Conservation (phyloP, 64 coral and sea anemone species). For the Actinia equina region DNA sequence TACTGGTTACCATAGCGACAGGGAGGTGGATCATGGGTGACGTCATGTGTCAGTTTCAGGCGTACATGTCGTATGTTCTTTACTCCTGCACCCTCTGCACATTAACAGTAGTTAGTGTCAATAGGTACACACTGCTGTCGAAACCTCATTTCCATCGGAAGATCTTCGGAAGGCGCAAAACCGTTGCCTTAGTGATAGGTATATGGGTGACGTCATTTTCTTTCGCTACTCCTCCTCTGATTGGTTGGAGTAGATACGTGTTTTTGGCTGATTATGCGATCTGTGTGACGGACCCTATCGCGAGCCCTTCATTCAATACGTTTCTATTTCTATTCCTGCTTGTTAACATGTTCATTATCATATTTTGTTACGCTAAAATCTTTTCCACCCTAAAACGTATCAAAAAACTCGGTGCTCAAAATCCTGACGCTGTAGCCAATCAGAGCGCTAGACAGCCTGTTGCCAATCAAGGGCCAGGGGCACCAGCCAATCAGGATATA, state of each 20-base stretch:
- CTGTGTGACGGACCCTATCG: not conserved
- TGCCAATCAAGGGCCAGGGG: not conserved
- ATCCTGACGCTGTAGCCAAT: not conserved
- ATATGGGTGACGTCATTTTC: not conserved
- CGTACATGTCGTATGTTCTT: not conserved
- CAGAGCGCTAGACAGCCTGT: not conserved
- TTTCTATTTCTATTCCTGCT: not conserved
- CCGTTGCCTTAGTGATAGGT: conserved; percentile 7
- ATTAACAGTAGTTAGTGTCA: not conserved
- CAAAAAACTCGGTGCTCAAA: not conserved
- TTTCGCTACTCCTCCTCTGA: not conserved
- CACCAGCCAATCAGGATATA: not conserved
- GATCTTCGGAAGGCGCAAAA: not conserved
- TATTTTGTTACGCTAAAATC: not conserved
- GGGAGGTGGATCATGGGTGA: not conserved
- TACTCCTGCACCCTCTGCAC: not conserved
- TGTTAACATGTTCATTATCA: not conserved
- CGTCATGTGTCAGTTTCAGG: conserved; percentile 2
- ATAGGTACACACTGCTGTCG: not conserved
- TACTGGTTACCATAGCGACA: not conserved
- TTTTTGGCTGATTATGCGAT: not conserved
- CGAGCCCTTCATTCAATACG: not conserved
- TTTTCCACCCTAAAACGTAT: not conserved
- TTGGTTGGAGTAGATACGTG: not conserved
- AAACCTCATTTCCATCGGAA: not conserved